Base-by-base conservation (phyloP, 2,888 invertebrate genomes). In the Herminia tarsipennalis region DNA sequence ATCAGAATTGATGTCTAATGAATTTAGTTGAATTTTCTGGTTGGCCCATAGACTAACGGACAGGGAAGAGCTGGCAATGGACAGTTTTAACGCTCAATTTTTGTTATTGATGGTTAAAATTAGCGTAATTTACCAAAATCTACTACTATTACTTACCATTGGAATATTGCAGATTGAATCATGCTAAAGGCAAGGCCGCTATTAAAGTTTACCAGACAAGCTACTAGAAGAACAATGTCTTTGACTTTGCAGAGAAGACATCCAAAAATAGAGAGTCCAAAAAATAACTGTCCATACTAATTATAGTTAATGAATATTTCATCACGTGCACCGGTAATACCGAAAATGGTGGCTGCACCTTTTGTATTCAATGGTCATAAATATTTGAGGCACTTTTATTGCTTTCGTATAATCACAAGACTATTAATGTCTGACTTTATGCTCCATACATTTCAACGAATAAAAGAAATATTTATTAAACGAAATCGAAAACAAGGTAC, bases 291-390 rank as follows among this genome's bases (percentile, higher is more conserved):
- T 33, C 16, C 17, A 10, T 24, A 16, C 10, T 35, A 22, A 39
- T 37, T 37, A 41, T 13, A 33, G 43, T 28, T 25, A 29, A 62
- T 61, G 44, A 57, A 62, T 62, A 56, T 56, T 59, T 51, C 47
- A 57, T 43, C n/a, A 18, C 33, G 36, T 48, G 47, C 29, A 17
- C 33, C 25, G 45, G 44, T 24, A 45, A 29, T 51, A 51, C 43
- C 37, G 37, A 24, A 55, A 50, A 46, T 27, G 32, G 33, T 28
- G 35, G 29, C 13, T 32, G 18, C 24, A 37, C 9, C 14, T 41
- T 60, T 56, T 36, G 33, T 41, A 59, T 61, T 36, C 61, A 51
- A 39, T 27, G 20, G 17, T 30, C 24, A 44, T 47, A 34, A 49
- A 38, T 37, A 27, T 46, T 40, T 28, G 42, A 33, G 27, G 36